A percentile compares a stretch with the other conserved stretches of the same genome.
Evolutionary conservation across 2,113 vertebrate genomes (phyloP).

Genomic region (Syrmaticus mikado): DNA sequence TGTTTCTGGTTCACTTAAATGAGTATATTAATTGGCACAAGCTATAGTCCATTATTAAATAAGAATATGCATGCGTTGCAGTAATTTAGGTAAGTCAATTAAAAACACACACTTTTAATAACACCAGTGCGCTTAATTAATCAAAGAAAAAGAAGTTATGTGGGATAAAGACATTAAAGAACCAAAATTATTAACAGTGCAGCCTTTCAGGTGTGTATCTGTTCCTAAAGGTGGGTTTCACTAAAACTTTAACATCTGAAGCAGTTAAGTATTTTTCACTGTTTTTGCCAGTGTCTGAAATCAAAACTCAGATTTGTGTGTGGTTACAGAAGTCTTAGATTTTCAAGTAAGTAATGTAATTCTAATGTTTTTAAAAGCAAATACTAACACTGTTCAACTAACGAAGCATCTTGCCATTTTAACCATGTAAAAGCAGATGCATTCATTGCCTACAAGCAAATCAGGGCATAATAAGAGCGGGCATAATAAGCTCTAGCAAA

Average conservation of each 20-base stretch:
- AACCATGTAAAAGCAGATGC: neutral
- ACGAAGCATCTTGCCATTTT: neutral
- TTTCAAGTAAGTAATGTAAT: neutral
- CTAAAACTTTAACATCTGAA: neutral
- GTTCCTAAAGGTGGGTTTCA: neutral
- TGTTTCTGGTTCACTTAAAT: neutral
- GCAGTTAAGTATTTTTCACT: neutral
- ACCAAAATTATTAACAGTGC: neutral
- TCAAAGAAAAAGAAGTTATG: neutral
- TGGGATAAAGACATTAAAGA: neutral
- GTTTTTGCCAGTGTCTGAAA: neutral
- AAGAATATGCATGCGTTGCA: neutral
- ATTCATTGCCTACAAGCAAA: neutral
- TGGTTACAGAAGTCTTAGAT: neutral
- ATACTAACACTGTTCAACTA: neutral
- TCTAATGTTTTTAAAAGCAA: neutral
- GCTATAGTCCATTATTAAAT: slow-evolving; percentile 19
- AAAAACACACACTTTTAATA: neutral
- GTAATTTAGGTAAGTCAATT: slow-evolving; percentile 20
- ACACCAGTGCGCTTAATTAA: slow-evolving; percentile 4
- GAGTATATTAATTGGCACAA: neutral
- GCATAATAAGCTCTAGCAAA: neutral
- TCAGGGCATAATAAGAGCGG: neutral
- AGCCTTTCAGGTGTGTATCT: neutral
- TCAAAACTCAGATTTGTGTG: neutral